A percentile compares a stretch with the other conserved stretches of the same genome.
Conservation (phyloP, 2,113 vertebrate genomes). For the Nothobranchius kuhntae region DNA sequence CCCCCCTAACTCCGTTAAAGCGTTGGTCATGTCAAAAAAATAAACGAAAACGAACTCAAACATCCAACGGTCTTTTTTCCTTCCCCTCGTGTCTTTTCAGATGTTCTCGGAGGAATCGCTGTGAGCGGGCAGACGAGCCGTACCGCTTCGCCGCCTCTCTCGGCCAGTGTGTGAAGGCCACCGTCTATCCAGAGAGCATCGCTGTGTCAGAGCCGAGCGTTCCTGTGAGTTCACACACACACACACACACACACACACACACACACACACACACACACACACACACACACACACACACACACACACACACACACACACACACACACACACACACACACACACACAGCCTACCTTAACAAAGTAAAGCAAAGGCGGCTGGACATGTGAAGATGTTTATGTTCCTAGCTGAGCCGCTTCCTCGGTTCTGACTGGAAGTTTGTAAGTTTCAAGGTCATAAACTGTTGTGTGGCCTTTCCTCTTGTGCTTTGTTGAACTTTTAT, state of each 20-base stretch:
- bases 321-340: too few relatives aligned
- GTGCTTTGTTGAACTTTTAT: background rate
- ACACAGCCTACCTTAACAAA: constrained; percentile 2
- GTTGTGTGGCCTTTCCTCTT: too few relatives aligned
- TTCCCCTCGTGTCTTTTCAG: constrained; percentile 64
- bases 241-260: background rate
- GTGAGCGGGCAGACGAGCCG: constrained; percentile 87
- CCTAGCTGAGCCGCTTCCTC: too few relatives aligned
- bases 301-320: too few relatives aligned
- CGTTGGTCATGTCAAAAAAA: background rate
- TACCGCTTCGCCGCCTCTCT: constrained; percentile 89
- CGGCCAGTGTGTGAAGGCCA: constrained; percentile 87
- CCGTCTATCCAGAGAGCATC: constrained; percentile 91
- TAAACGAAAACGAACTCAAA: background rate
- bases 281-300: too few relatives aligned
- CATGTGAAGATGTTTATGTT: too few relatives aligned
- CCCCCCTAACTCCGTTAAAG: background rate
- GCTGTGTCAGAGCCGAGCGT: constrained; percentile 92
- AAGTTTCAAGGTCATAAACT: too few relatives aligned
- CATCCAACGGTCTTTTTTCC: background rate
- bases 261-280: too few relatives aligned
- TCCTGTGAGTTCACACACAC: constrained; percentile 74
- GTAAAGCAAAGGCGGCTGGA: constrained; percentile 23
- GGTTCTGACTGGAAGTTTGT: too few relatives aligned
- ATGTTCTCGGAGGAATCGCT: constrained; percentile 91